A percentile compares a stretch with the other conserved stretches of the same genome.
Evolutionary conservation across 2,888 invertebrate species (phyloP).

Genomic region (Achlya flavicornis): DNA sequence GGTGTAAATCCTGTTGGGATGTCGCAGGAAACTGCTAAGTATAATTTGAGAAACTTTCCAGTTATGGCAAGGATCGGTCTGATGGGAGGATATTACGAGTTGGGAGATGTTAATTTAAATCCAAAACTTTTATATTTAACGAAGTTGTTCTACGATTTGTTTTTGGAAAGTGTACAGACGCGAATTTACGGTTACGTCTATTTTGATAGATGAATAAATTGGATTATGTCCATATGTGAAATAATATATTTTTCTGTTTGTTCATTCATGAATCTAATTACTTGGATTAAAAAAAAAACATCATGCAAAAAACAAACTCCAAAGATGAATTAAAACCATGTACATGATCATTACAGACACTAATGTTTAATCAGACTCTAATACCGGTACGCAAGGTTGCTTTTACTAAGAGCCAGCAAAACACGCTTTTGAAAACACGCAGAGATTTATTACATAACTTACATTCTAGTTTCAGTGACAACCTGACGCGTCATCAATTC

Average conservation of each 20-base stretch:
- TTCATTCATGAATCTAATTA: too few species aligned
- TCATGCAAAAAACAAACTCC: too few species aligned
- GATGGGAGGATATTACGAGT: conserved; percentile 10
- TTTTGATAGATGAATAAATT: conserved; percentile 21
- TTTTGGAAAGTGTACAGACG: neutral
- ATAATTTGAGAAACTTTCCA: conserved; percentile 11
- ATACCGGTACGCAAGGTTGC: too few species aligned
- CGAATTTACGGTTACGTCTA: neutral
- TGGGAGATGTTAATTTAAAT: conserved; percentile 6
- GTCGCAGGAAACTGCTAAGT: conserved; percentile 9
- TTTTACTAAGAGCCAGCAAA: too few species aligned
- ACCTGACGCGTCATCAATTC: neutral
- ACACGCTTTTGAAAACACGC: too few species aligned
- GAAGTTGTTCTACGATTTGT: neutral
- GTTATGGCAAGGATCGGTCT: conserved; percentile 6
- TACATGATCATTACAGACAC: neutral
- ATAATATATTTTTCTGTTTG: neutral
- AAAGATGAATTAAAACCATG: neutral
- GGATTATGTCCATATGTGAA: neutral
- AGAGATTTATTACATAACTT: too few species aligned
- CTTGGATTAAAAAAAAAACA: too few species aligned
- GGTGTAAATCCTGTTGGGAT: conserved; percentile 8
- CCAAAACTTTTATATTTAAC: neutral
- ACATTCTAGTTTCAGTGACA: neutral
- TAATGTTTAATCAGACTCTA: neutral